Evolutionary conservation across 1,140 invertebrate genomes (phyloP), one percentile per base, ranked within the genome.

Genomic region (Nylanderia fulva): DNA sequence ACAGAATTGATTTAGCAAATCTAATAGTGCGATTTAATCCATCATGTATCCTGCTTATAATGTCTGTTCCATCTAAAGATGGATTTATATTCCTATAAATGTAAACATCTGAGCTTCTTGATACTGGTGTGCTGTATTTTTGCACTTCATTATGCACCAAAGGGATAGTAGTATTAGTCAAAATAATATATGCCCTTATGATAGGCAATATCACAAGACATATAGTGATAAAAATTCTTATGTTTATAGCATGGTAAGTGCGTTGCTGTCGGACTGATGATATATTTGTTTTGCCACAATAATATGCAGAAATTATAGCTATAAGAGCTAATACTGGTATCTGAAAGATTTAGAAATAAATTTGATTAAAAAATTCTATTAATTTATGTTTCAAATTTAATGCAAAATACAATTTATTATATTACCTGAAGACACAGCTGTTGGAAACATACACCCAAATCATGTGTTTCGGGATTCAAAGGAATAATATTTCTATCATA

Each of bases 401-500:
- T 84, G 3, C 13, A 18, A 72, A 56, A 74, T 79, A 29, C 48
- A 79, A 58, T 82, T 74, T 24, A 61, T 75, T 11, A 4, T 52
- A 15, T 63, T 71, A 97, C 95, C 91, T 97, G 96, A 58, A 98
- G 95, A 87, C 96, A 96, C 58, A 98, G 92, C 91, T 97, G 96
- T 93, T 98, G 97, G 92, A 98, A 98, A 93, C 98, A 98, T 61
- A 96, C 94, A 86, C 97, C 96, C 88, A 98, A 95, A 93, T 98
- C 97, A 90, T 96, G 96, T 8, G 95, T 96, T n/a, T 94, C 91
- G 21, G 95, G 93, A 91, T 97, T 96, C 95, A 97, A 96, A 1
- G 96, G 95, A 72, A 95, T 94, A 42, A 98, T 94, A 13, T 96
- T 96, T 27, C 95, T 95, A 21, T 61, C 29, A 27, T 96, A 95